Percentiles rank a stretch among this genome's conserved stretches.
phyloP scores from a whole-genome alignment of 2,888 invertebrate genomes.

The Teinopalpus imperialis region DNA sequence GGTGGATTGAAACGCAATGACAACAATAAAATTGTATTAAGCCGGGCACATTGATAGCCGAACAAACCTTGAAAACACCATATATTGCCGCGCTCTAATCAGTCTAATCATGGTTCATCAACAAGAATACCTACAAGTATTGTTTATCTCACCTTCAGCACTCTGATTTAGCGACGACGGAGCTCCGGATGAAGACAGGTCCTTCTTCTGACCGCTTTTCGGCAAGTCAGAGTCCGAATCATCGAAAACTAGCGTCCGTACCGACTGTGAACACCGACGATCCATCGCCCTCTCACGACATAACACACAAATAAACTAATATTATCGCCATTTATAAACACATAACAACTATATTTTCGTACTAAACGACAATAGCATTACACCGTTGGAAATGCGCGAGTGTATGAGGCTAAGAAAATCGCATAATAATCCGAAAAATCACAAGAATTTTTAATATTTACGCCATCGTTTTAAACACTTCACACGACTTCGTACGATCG shows the following conservation, averaged over 20 bases:
- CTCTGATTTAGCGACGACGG: constrained; percentile 69
- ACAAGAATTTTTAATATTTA: constrained; percentile 35
- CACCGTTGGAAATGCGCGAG: constrained; percentile 33
- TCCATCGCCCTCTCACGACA: constrained; percentile 72
- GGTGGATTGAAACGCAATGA: too few species aligned
- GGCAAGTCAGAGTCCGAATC: constrained; percentile 84
- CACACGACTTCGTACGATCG: constrained; percentile 58
- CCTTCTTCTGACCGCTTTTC: constrained; percentile 67
- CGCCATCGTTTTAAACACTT: constrained; percentile 61
- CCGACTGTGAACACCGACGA: constrained; percentile 86
- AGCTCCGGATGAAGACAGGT: constrained; percentile 55
- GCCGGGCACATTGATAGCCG: constrained; percentile 53
- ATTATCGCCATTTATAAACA: constrained; percentile 68
- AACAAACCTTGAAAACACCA: constrained; percentile 67
- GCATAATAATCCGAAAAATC: constrained; percentile 32
- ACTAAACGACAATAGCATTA: constrained; percentile 43
- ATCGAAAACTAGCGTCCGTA: constrained; percentile 89
- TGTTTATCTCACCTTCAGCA: constrained; percentile 63
- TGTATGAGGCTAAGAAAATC: constrained; percentile 36
- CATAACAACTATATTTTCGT: constrained; percentile 38
- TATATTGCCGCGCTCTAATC: constrained; percentile 39
- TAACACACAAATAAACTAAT: constrained; percentile 60
- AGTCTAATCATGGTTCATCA: constrained; percentile 42
- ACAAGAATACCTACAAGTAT: constrained; percentile 36
- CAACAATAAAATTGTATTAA: too few species aligned